Evolutionary conservation across 2,888 invertebrate species (phyloP), one percentile per base, ranked within the genome.

Genomic region (Mythimna impura): DNA sequence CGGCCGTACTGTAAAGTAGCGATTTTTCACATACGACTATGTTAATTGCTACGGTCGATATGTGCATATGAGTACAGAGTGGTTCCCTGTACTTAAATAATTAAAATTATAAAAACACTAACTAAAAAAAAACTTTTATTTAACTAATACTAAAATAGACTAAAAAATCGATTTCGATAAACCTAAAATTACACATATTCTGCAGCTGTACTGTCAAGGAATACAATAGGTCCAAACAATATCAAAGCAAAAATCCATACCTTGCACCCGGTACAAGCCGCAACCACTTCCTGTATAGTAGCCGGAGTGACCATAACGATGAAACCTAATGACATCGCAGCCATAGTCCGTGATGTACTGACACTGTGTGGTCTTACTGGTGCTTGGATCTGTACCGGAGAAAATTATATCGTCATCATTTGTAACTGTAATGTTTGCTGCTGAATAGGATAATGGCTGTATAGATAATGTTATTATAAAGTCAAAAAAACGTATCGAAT

Each of bases 261-360:
- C 96, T 98, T 98, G 86, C 98, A 97, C 75, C 98, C 98, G 36
- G 98, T 98, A 92, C 98, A 98, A 47, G 98, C 98, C 54, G 98
- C 98, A 57, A 98, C 98, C 79, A 98, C 98, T 96, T 98, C 98
- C 95, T 98, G 98, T 86, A 98, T 98, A 65, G 98, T 98, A 97
- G 98, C 98, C 60, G 98, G 98, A 76, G 98, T 98, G 83, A 98
- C 98, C 97, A 98, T 97, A 74, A 99, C 98, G 90, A 98, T 98
- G 96, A 98, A 99, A 73, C 98, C 98, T 89, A 98, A 96, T 76
- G 98, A 98, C 97, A 99, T 98, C 66, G 98, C 98, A 0, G 98
- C 98, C 98, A 98, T 98, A 80, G 98, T 98, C 87, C 98, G 96
- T 57, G 98, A 98, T 22, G 98, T 98, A 84, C 97, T 97, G 65